Evolutionary conservation across 1,140 invertebrate genomes (phyloP).

Genomic region (Lepidotrigona ventralis): DNA sequence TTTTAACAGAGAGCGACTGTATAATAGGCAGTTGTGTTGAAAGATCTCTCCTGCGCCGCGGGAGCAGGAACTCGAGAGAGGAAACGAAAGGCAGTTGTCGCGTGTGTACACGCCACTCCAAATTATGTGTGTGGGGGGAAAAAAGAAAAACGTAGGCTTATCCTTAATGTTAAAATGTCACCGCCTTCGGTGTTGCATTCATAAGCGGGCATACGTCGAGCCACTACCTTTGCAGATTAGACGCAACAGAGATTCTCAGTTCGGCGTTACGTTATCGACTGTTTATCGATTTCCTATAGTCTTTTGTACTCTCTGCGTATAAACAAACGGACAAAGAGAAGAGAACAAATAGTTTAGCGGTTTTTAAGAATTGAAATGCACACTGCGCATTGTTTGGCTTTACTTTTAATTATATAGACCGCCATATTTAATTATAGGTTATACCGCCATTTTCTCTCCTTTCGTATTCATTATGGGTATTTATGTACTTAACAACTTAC

Average conservation of each 20-base stretch:
- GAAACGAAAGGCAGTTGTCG: slow-evolving; percentile 23
- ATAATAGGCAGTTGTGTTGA: not conserved
- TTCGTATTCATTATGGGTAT: not conserved
- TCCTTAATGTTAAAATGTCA: slow-evolving; percentile 43
- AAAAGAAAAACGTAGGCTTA: slow-evolving; percentile 34
- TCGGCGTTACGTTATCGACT: not conserved
- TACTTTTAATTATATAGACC: no score
- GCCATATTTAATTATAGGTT: no score
- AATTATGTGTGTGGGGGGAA: slow-evolving; percentile 23
- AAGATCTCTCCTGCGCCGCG: slow-evolving; percentile 10
- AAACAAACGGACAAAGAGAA: not conserved
- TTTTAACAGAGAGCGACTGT: not conserved
- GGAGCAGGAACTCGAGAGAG: slow-evolving; percentile 25
- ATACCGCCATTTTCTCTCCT: no score
- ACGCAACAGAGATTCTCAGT: slow-evolving; percentile 39
- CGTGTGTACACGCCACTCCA: slow-evolving; percentile 11
- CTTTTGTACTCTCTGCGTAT: not conserved
- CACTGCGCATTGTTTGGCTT: no score
- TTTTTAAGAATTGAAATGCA: no score
- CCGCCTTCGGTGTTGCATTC: slow-evolving; percentile 46
- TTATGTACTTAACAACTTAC: not conserved
- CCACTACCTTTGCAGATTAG: slow-evolving; percentile 32
- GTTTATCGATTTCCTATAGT: slow-evolving; percentile 14
- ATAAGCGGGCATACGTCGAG: slow-evolving; percentile 26
- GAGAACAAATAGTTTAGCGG: not conserved